Evolutionary conservation across 1,140 invertebrate genomes (phyloP).

Genomic region (Lucilia sericata): DNA sequence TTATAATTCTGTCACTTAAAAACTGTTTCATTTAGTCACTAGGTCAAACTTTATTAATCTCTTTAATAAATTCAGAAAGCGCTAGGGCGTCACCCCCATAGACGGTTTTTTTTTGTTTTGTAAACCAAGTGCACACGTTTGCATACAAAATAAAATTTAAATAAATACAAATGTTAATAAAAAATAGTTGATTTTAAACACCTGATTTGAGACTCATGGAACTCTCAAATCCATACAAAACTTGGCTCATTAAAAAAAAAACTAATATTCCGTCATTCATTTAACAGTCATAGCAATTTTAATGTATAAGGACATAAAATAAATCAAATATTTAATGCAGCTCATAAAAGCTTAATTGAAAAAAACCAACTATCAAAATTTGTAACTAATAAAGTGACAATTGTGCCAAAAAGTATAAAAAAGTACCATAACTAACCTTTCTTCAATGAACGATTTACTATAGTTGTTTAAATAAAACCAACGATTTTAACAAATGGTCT

Average conservation of each 20-base stretch:
- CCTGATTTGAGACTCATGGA: slow-evolving; percentile 19
- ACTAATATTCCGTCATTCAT: not conserved
- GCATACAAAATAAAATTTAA: not conserved
- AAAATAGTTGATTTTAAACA: slow-evolving; percentile 28
- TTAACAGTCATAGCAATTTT: not conserved
- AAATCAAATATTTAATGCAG: slow-evolving; percentile 17
- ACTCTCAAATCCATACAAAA: too few species aligned
- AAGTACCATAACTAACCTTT: slow-evolving; percentile 22
- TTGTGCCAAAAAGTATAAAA: slow-evolving; percentile 21
- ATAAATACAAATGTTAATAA: not conserved
- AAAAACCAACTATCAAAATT: not conserved
- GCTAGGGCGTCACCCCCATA: slow-evolving; percentile 1
- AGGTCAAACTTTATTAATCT: not conserved
- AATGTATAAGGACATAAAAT: slow-evolving; percentile 27
- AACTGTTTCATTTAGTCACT: not conserved
- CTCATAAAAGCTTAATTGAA: not conserved
- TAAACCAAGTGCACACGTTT: not conserved
- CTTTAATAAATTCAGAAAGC: not conserved
- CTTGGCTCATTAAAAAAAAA: slow-evolving; percentile 5
- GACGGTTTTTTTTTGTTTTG: not conserved
- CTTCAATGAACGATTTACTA: slow-evolving; percentile 20
- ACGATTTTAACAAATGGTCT: slow-evolving; percentile 23
- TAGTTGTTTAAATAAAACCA: not conserved
- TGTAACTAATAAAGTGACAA: slow-evolving; percentile 29
- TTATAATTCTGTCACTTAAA: not conserved